Evolutionary conservation across 2,888 invertebrate genomes (phyloP).

Genomic region (Ophion ventricosus): DNA sequence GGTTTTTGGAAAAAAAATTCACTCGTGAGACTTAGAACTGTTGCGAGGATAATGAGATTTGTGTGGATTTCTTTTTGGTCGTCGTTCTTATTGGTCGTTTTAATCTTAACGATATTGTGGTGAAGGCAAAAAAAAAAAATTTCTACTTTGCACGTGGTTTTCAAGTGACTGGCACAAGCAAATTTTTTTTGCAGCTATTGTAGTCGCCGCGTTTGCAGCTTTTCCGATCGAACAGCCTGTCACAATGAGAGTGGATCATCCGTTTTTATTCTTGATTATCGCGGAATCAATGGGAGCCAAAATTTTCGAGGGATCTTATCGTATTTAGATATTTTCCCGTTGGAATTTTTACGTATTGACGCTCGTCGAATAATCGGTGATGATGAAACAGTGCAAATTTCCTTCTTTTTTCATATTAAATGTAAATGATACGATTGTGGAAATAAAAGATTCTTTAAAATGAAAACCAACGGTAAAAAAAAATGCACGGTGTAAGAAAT

Average conservation of each 20-base stretch:
- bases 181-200: conserved; percentile 31
- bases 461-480: no score
- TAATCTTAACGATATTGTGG: no score
- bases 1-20: not conserved
- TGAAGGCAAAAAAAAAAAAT: no score
- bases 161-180: not conserved
- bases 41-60: not conserved
- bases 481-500: no score
- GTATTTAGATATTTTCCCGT: not conserved
- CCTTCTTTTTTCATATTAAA: no score
- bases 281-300: not conserved
- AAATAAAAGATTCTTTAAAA: no score
- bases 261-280: conserved; percentile 54
- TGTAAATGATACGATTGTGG: no score
- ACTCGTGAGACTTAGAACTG: not conserved
- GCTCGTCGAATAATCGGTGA: not conserved
- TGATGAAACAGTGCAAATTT: not conserved
- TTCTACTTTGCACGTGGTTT: not conserved
- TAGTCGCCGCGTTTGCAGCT: not conserved
- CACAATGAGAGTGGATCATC: conserved; percentile 56
- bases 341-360: not conserved
- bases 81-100: no score
- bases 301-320: conserved; percentile 47
- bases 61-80: no score
- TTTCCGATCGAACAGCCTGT: not conserved